Base-by-base conservation (phyloP, 2,888 invertebrate species). In the Melinaea marsaeus region DNA sequence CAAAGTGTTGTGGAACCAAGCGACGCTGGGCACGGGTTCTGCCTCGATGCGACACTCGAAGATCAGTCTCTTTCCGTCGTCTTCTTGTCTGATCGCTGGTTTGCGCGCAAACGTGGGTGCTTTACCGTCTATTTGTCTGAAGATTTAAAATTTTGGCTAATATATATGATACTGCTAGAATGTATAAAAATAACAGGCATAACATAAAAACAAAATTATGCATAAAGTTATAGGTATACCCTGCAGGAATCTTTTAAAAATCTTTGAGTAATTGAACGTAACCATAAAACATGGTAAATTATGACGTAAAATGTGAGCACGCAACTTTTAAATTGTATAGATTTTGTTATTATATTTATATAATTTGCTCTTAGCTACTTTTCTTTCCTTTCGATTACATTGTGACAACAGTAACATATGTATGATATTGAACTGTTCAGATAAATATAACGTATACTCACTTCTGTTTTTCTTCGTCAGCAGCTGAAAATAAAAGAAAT, bases 71-170 rank as follows among this genome's bases (percentile, higher is more conserved):
- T 97, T 97, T 77, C 98, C 98, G 88, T 98, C 97, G 88, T 98
- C 98, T 89, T 98, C 98, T 90, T 99, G 98, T 84, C 98, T 94
- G 89, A 99, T 99, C 77, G 97, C 95, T 70, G 98, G 98, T 91
- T 98, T 98, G 92, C 98, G 97, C 90, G 97, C 95, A 92, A 99
- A 99, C 83, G 98, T 98, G 81, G 98, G 98, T 90, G 98, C 98
- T 89, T 97, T 95, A 83, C 98, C 98, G 92, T 98, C 98, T 92
- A 97, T 96, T 97, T 98, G 97, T 93, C 98, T 98, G 91, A 11
- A 51, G 32, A 32, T 7, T 51, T 22, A 7, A 32, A 51, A 51
- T 32, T 32, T 32, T 32, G 6, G 6, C 32, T 7, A 51, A 32
- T 51, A 32, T 79, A 78, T 9, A 11, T 22, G 13, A 54, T 22